Conservation (phyloP, 2,888 invertebrate species). For the Rhodophaea formosa region DNA sequence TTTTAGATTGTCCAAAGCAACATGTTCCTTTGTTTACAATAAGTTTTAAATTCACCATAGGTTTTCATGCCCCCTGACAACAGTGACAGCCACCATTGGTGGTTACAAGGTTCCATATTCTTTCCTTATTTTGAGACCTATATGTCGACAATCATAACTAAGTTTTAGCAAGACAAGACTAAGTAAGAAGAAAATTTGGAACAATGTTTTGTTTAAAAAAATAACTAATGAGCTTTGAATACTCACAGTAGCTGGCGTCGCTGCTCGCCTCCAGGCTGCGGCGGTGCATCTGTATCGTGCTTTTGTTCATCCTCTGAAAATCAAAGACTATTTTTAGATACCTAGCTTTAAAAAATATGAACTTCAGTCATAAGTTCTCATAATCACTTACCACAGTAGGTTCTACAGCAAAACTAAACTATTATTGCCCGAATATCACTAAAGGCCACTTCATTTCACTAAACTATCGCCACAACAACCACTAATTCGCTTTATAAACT, state of each 20-base stretch:
- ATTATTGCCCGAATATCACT: neutral
- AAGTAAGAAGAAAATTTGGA: no score
- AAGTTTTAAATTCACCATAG: no score
- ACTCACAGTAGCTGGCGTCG: conserved; percentile 69
- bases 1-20: no score
- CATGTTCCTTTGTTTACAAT: no score
- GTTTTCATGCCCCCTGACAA: no score
- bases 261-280: conserved; percentile 56
- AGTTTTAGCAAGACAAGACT: neutral
- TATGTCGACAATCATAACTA: no score
- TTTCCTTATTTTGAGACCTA: no score
- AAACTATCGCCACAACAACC: neutral
- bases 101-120: no score
- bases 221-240: neutral
- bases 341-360: no score
- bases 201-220: neutral
- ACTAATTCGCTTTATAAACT: neutral
- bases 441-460: conserved; percentile 9
- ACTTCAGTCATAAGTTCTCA: neutral
- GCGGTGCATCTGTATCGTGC: conserved; percentile 39
- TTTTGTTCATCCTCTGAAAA: conserved; percentile 27
- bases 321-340: no score
- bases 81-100: no score
- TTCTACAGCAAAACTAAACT: neutral
- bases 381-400: conserved; percentile 2